phyloP scores from a whole-genome alignment of 2,888 invertebrate genomes.

The Eristalinus aeneus region DNA sequence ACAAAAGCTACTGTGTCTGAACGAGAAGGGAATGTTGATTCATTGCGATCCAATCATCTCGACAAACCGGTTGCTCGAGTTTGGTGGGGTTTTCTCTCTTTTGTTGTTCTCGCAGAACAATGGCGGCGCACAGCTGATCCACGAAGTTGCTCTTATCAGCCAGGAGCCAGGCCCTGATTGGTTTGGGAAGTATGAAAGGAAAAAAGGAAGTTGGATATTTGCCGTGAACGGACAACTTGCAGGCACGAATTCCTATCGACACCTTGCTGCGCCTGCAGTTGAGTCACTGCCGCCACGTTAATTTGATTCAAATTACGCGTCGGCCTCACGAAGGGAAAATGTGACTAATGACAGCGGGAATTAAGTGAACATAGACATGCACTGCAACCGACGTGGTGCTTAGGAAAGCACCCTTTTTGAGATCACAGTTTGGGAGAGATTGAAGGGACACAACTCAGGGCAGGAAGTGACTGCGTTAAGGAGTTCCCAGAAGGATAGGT shows the following conservation, averaged over 20 bases:
- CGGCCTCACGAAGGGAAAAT: neutral
- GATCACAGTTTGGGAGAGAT: neutral
- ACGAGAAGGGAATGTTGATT: slow-evolving; percentile 12
- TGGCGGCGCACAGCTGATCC: neutral
- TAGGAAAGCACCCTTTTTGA: neutral
- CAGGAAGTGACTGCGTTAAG: neutral
- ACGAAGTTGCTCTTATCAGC: neutral
- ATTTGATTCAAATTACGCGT: neutral
- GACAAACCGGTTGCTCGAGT: slow-evolving; percentile 37
- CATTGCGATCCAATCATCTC: slow-evolving; percentile 29
- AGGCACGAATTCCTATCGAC: neutral
- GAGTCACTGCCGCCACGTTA: neutral
- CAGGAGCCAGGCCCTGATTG: neutral
- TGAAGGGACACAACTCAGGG: neutral
- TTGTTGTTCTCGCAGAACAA: neutral
- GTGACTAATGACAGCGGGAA: neutral
- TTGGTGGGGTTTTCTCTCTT: neutral
- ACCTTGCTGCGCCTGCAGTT: neutral
- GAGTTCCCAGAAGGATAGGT: neutral
- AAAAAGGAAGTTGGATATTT: too few relatives aligned
- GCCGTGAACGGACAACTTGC: neutral
- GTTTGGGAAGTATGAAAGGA: neutral
- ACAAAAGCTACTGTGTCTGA: slow-evolving; percentile 29
- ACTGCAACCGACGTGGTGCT: neutral
- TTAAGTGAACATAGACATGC: neutral